Base-by-base conservation (phyloP, 2,888 invertebrate genomes). In the Lycocerus yunnanus region DNA sequence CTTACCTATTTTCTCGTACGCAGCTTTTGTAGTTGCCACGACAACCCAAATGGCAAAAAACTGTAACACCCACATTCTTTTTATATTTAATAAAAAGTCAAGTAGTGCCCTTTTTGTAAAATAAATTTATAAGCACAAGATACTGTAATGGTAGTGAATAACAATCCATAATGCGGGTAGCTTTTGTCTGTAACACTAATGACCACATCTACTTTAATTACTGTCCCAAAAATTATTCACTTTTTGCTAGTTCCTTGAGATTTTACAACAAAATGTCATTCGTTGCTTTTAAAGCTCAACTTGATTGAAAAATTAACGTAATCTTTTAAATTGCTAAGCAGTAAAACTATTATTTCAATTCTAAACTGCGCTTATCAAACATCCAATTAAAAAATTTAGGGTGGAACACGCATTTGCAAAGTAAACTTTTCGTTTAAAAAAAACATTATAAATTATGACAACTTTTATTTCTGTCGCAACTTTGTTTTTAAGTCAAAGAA, bases 1-100 rank as follows among this genome's bases (percentile, higher is more conserved):
- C 75, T 75, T 61, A 76, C 76, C 73, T 76, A 73, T 73, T 67
- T 73, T 73, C 43, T 76, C 76, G 68, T 76, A 73, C 8, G 71
- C 68, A 16, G 76, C 76, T 27, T 73, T 73, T 60, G 27, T 58
- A 18, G 65, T 68, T 66, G 73, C 73, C 68, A 73, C 16, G 68
- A 76, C 24, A 59, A 68, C 68, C 70, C 61, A 73, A 73, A 76
- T 58, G 13, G 73, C 59, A 68, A 73, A 58, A 68, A 71, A 58
- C 66, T 73, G 71, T 15, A 76, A 63, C 63, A 73, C 71, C 76
- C 76, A 76, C 76, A 76, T 76, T 58, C 58, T 73, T 71, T 68
- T 71, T 72, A 20, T 66, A 16, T 69, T 24, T 72, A 63, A 14
- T 11, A 66, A 72, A 72, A 66, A 27, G 72, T 72, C 65, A 70